Evolutionary conservation across 2,888 invertebrate genomes (phyloP).

Genomic region (Palloptera scutellata): DNA sequence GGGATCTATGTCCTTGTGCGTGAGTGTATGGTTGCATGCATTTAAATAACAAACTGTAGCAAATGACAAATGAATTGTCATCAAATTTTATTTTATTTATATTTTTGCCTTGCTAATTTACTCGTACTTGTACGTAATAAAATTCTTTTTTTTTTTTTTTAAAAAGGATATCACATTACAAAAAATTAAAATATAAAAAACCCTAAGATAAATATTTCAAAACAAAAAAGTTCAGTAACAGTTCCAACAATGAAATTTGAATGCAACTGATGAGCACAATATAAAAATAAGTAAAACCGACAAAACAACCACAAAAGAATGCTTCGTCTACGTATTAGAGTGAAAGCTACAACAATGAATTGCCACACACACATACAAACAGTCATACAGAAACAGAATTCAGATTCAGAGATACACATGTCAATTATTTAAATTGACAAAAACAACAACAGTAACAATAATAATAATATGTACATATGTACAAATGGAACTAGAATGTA

Average conservation of each 20-base stretch:
- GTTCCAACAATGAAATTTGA: neutral
- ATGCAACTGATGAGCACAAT: constrained; percentile 12
- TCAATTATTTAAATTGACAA: constrained; percentile 34
- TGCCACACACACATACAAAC: neutral
- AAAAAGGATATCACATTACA: constrained; percentile 19
- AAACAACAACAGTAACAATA: constrained; percentile 20
- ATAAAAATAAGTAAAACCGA: neutral
- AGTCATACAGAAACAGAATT: neutral
- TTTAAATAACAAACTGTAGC: constrained; percentile 3
- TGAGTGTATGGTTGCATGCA: no score
- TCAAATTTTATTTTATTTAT: no score
- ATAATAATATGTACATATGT: neutral
- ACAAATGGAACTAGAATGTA: no score
- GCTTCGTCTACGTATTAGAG: constrained; percentile 8
- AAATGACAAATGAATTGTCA: constrained; percentile 11
- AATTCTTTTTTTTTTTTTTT: no score
- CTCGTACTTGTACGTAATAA: no score
- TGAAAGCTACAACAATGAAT: constrained; percentile 17
- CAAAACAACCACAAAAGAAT: constrained; percentile 24
- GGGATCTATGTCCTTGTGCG: no score
- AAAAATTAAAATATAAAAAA: constrained; percentile 7
- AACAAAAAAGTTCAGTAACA: constrained; percentile 6
- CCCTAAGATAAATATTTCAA: constrained; percentile 1
- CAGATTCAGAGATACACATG: constrained; percentile 19
- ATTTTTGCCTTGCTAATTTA: no score